phyloP scores from a whole-genome alignment of 2,888 invertebrate species.

The Diarsia dahlii region DNA sequence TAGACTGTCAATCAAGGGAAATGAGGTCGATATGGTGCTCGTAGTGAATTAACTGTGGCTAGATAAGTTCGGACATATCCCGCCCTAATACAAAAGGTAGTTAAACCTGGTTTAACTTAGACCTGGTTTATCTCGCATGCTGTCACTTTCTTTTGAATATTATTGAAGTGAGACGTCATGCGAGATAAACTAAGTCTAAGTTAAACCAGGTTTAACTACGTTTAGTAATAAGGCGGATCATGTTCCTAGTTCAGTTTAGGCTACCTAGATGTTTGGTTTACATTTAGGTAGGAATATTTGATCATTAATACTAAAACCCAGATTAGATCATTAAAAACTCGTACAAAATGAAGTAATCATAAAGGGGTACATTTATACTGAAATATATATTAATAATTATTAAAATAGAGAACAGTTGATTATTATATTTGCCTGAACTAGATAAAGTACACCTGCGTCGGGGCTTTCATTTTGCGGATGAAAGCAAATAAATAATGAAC shows the following conservation, averaged over 20 bases:
- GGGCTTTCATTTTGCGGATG: not conserved
- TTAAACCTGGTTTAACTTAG: no score
- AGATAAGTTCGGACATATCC: no score
- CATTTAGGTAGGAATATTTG: not conserved
- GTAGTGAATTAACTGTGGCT: not conserved
- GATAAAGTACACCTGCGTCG: not conserved
- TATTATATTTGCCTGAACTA: not conserved
- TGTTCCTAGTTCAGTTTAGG: not conserved
- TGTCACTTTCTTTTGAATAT: no score
- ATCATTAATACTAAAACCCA: not conserved
- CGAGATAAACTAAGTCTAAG: no score
- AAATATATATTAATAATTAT: not conserved
- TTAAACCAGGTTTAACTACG: no score
- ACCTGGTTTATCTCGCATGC: no score
- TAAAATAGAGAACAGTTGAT: not conserved
- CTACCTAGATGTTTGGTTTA: not conserved
- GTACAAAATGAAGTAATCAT: no score
- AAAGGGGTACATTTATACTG: not conserved
- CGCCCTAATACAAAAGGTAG: no score
- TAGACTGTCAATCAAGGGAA: conserved; percentile 32
- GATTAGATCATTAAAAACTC: not conserved
- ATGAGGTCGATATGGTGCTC: conserved; percentile 5
- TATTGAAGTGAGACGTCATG: no score
- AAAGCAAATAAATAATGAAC: not conserved
- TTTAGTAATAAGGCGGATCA: no score